Evolutionary conservation across 2,888 invertebrate genomes (phyloP), one percentile per base, ranked within the genome.

Genomic region (Apodemia hepburni): DNA sequence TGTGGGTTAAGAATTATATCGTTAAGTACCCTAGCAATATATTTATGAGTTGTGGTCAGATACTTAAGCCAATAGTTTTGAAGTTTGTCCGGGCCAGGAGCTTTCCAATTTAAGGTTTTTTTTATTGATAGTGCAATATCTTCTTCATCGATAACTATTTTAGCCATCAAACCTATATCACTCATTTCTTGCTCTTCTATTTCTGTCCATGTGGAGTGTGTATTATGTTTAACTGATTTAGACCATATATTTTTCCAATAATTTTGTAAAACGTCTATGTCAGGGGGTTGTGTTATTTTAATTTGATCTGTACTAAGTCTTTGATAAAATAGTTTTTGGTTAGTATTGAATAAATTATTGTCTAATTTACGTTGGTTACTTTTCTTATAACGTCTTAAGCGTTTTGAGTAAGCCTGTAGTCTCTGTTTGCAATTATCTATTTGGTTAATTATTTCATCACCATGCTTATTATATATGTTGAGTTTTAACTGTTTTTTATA

Each of bases 1-100:
- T 63, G 58, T 27, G 59, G 62, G 9, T 62, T 42, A 3, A 58
- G n/a, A 35, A 65, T 63, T 15, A 65, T 8, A 18, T 45, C 4
- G 12, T 60, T 63, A 22, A 61, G 42, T 33, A n/a, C 47, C 0
- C 59, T 63, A n/a, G 64, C 60, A 3, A 64, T 38, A 11, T 63
- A 27, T 17, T 60, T 38, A 29, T 66, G 64, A 15, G 61, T 61
- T 2, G 57, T 22, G 2, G 63, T 57, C 3, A 66, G 12, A 22
- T 66, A 60, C 42, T 65, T 65, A 11, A 63, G 17, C 60, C 58
- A 65, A 7, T 63, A 65, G 35, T 65, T 66, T 49, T 66, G 47
- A n/a, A 5, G 57, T n/a, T n/a, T n/a, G n/a, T n/a, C n/a, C n/a
- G n/a, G n/a, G n/a, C n/a, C n/a, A n/a, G n/a, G n/a, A n/a, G n/a